Percentiles rank a stretch among this genome's conserved stretches.
Conservation (phyloP, 2,888 invertebrate genomes). For the Lapara coniferarum region DNA sequence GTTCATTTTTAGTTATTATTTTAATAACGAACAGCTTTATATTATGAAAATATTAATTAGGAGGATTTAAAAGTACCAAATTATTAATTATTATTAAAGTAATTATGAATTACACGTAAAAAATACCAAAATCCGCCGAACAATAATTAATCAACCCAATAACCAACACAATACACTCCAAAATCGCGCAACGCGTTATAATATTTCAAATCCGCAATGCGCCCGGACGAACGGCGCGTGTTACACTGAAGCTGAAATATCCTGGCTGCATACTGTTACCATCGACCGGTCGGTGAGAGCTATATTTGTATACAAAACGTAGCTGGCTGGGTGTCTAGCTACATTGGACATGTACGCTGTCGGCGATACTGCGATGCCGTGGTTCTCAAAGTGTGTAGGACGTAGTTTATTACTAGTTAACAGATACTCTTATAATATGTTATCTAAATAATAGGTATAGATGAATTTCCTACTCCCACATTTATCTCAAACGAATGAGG, state of each 20-base stretch:
- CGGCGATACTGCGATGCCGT: background rate
- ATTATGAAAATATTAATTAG: too few relatives aligned
- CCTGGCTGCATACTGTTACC: background rate
- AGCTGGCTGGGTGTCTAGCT: background rate
- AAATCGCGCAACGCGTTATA: background rate
- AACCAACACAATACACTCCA: background rate
- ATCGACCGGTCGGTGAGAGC: background rate
- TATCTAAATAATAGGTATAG: too few relatives aligned
- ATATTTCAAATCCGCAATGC: background rate
- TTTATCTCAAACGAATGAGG: too few relatives aligned
- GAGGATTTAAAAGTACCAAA: too few relatives aligned
- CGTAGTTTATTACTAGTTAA: too few relatives aligned
- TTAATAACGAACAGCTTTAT: too few relatives aligned
- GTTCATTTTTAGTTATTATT: too few relatives aligned
- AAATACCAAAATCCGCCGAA: background rate
- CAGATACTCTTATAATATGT: too few relatives aligned
- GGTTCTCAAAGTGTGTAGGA: background rate
- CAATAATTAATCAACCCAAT: background rate
- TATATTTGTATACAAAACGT: background rate
- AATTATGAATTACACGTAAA: too few relatives aligned
- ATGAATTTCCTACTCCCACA: too few relatives aligned
- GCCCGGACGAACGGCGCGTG: background rate
- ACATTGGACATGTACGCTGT: background rate
- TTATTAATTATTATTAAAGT: too few relatives aligned
- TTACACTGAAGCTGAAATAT: slow-evolving; percentile 16